Conservation (phyloP, 2,113 vertebrate genomes). For the Prietella phreatophila region DNA sequence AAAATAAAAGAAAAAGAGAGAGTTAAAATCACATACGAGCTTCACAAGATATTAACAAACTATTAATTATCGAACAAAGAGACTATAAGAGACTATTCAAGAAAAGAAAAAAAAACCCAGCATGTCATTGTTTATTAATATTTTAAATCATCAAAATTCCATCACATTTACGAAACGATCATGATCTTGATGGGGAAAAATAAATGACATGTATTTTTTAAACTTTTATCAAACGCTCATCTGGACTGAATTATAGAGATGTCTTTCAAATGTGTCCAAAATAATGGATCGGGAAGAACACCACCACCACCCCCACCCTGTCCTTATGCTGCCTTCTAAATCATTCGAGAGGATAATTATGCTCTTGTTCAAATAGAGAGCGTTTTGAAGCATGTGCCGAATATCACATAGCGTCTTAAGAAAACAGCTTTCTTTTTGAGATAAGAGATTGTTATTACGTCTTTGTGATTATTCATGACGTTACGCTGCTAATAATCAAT, state of each 20-base stretch:
- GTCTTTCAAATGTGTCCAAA: background rate
- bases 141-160: background rate
- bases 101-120: background rate
- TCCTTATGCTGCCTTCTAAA: background rate
- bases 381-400: background rate
- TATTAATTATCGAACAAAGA: background rate
- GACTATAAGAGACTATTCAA: background rate
- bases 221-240: background rate
- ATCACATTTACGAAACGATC: background rate
- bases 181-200: background rate
- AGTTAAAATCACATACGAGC: background rate
- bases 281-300: background rate
- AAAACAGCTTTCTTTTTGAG: background rate
- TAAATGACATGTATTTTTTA: background rate
- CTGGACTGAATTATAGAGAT: background rate
- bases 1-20: background rate
- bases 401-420: background rate
- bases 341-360: background rate
- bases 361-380: background rate
- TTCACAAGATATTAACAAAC: background rate
- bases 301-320: background rate
- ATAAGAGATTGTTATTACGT: background rate
- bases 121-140: background rate
- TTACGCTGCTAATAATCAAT: constrained; percentile 19
- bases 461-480: too few relatives aligned